Conservation (phyloP, 2,113 vertebrate species). For the Sciurus niger region DNA sequence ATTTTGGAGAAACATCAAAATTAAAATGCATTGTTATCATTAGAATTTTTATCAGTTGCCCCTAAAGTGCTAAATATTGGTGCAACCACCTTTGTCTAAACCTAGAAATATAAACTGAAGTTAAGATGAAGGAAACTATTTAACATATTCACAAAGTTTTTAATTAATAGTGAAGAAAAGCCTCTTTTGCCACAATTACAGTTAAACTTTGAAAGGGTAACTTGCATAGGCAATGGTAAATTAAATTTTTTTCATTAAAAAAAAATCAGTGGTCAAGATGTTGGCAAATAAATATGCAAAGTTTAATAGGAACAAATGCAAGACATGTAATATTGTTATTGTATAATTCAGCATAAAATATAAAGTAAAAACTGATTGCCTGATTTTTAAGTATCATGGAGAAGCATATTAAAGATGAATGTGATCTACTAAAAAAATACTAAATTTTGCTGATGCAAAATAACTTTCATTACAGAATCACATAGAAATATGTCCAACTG, state of each 20-base stretch:
- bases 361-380: not conserved
- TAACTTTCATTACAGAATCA: not conserved
- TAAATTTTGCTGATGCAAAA: not conserved
- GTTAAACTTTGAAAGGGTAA: slow-evolving; percentile 80
- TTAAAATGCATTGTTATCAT: slow-evolving; percentile 69
- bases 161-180: slow-evolving; percentile 85
- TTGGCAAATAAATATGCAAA: slow-evolving; percentile 18
- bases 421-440: not conserved
- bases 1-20: slow-evolving; percentile 35
- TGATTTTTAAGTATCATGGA: slow-evolving; percentile 28
- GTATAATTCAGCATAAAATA: not conserved
- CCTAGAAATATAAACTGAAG: slow-evolving; percentile 79
- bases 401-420: not conserved
- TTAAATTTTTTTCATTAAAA: no score
- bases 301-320: not conserved
- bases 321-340: not conserved
- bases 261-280: not conserved
- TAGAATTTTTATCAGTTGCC: slow-evolving; percentile 42
- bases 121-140: slow-evolving; percentile 82
- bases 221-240: slow-evolving; percentile 59
- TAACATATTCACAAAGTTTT: slow-evolving; percentile 86
- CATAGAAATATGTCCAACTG: not conserved
- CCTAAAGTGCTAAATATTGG: slow-evolving; percentile 68
- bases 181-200: slow-evolving; percentile 77
- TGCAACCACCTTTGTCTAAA: slow-evolving; percentile 76